Evolutionary conservation across 2,113 vertebrate species (phyloP).

Genomic region (Platycercus adscitus): DNA sequence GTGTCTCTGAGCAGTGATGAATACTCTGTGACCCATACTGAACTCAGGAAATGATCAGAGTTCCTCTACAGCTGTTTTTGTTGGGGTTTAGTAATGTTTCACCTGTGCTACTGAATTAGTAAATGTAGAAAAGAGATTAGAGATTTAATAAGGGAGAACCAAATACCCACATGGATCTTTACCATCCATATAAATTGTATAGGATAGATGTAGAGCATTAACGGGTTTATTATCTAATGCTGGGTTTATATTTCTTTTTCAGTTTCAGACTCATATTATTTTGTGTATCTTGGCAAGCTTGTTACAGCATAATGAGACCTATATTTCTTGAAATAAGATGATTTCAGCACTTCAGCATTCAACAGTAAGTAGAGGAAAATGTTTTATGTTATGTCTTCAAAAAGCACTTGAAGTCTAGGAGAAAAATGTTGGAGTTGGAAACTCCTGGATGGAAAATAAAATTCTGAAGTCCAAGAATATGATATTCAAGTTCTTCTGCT

Average conservation of each 20-base stretch:
- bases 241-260: background rate
- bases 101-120: background rate
- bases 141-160: background rate
- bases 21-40: background rate
- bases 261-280: background rate
- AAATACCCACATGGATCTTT: background rate
- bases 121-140: background rate
- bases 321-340: background rate
- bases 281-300: background rate
- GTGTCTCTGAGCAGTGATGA: background rate
- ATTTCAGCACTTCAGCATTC: background rate
- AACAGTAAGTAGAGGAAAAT: background rate
- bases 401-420: background rate
- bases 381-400: background rate
- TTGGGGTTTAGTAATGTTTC: background rate
- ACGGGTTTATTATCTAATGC: background rate
- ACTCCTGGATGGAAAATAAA: conserved; percentile 17
- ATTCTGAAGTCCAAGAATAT: conserved; percentile 28
- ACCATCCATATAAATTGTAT: background rate
- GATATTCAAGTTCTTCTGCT: conserved; percentile 30
- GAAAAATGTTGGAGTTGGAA: background rate
- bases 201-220: background rate
- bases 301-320: background rate
- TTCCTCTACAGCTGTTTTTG: background rate
- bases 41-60: background rate